phyloP scores from a whole-genome alignment of 2,888 invertebrate species.

The Tipula vernalis region DNA sequence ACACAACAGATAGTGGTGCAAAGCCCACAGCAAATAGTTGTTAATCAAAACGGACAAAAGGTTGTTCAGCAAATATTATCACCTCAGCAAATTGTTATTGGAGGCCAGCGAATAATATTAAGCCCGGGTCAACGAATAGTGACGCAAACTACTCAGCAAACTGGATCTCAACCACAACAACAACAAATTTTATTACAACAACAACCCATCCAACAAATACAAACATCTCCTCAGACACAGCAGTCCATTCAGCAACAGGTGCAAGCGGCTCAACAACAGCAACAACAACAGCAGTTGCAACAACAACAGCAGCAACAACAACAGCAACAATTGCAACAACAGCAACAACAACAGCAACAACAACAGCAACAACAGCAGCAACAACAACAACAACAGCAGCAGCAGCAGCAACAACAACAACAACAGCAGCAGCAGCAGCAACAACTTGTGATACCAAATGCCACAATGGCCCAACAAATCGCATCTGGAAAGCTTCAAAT shows the following conservation, averaged over 20 bases:
- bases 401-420: conserved; percentile 18
- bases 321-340: conserved; percentile 22
- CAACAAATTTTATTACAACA: conserved; percentile 26
- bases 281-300: conserved; percentile 19
- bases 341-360: conserved; percentile 20
- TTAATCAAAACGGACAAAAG: conserved; percentile 26
- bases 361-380: conserved; percentile 23
- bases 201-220: conserved; percentile 23
- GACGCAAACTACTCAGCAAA: conserved; percentile 30
- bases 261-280: conserved; percentile 24
- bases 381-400: conserved; percentile 27
- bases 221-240: conserved; percentile 24
- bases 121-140: conserved; percentile 35
- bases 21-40: conserved; percentile 18
- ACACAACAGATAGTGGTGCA: conserved; percentile 11
- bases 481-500: conserved; percentile 73
- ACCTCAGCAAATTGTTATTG: conserved; percentile 34
- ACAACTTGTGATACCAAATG: conserved; percentile 68
- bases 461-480: conserved; percentile 64
- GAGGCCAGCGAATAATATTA: conserved; percentile 33
- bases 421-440: conserved; percentile 23
- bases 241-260: conserved; percentile 21
- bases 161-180: conserved; percentile 21
- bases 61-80: conserved; percentile 35
- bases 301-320: conserved; percentile 25